Conservation (phyloP, 2,888 invertebrate species). For the Formica aserva region DNA sequence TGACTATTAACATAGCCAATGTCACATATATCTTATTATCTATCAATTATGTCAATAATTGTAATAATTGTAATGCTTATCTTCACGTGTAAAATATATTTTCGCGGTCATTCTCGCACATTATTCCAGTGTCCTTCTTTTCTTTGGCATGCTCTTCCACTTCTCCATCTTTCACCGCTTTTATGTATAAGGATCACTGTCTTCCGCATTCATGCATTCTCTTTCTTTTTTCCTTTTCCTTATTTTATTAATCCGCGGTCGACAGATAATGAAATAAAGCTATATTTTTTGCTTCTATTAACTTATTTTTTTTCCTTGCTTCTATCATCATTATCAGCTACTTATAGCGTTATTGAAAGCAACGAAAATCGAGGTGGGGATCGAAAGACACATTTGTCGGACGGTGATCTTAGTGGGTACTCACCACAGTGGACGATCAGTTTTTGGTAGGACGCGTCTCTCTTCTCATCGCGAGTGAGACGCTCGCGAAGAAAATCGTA, state of each 20-base stretch:
- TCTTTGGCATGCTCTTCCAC: not conserved
- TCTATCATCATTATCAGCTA: not conserved
- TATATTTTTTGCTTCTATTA: too few species aligned
- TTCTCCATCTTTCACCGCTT: not conserved
- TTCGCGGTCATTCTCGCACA: not conserved
- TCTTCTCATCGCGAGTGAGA: slow-evolving; percentile 47
- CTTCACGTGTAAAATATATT: not conserved
- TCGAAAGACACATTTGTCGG: slow-evolving; percentile 56
- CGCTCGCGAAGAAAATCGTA: not conserved
- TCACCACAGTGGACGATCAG: slow-evolving; percentile 68
- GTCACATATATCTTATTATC: not conserved
- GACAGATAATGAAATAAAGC: not conserved
- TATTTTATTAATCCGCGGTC: not conserved
- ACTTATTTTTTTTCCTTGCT: not conserved
- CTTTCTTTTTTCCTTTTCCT: not conserved
- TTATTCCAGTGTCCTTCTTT: slow-evolving; percentile 12
- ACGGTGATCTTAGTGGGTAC: slow-evolving; percentile 64
- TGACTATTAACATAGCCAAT: not conserved
- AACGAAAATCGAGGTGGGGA: slow-evolving; percentile 56
- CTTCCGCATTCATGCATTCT: not conserved
- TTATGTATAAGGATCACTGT: not conserved
- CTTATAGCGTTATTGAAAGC: not conserved
- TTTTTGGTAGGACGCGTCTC: slow-evolving; percentile 77
- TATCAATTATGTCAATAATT: not conserved
- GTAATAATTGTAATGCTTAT: not conserved